A percentile compares a stretch with the other conserved stretches of the same genome.
phyloP scores from a whole-genome alignment of 2,888 invertebrate species.

The Cremastinae sp. region DNA sequence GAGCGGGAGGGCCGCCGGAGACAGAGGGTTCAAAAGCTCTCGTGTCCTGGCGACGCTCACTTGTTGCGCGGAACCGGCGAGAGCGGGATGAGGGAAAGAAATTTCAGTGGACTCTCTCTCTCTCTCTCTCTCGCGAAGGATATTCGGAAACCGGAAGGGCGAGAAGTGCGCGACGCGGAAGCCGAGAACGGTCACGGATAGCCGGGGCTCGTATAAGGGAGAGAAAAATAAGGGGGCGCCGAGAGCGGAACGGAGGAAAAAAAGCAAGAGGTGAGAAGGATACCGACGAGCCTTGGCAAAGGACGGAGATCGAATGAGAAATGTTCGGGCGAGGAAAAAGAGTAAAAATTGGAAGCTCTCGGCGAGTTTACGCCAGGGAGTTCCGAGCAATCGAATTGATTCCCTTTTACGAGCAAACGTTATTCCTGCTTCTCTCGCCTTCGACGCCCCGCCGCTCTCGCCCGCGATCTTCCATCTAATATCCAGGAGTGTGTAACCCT shows the following conservation, averaged over 20 bases:
- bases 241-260: slow-evolving; percentile 51
- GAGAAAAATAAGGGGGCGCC: slow-evolving; percentile 60
- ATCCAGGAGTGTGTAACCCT: not conserved
- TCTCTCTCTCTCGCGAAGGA: slow-evolving; percentile 14
- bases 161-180: slow-evolving; percentile 36
- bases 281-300: too few species aligned
- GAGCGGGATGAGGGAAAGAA: slow-evolving; percentile 57
- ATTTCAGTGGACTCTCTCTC: slow-evolving; percentile 45
- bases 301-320: too few species aligned
- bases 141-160: slow-evolving; percentile 8
- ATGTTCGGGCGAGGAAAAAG: slow-evolving; percentile 42
- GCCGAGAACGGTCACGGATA: slow-evolving; percentile 46
- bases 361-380: slow-evolving; percentile 38
- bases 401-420: slow-evolving; percentile 77
- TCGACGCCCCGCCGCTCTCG: slow-evolving; percentile 11
- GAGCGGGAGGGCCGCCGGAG: slow-evolving; percentile 46
- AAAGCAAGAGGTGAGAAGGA: slow-evolving; percentile 18
- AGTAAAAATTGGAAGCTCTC: slow-evolving; percentile 13
- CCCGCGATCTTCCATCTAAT: slow-evolving; percentile 28
- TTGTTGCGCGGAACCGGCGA: slow-evolving; percentile 75
- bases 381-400: slow-evolving; percentile 78
- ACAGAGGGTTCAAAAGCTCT: slow-evolving; percentile 63
- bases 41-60: slow-evolving; percentile 71
- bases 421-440: slow-evolving; percentile 71
- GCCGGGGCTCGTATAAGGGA: slow-evolving; percentile 41